These are phyloP conservation scores for Zeugodacus cucurbitae DNA, from an alignment of 1,140 invertebrate species.

Conservation along the genomic window DNA sequence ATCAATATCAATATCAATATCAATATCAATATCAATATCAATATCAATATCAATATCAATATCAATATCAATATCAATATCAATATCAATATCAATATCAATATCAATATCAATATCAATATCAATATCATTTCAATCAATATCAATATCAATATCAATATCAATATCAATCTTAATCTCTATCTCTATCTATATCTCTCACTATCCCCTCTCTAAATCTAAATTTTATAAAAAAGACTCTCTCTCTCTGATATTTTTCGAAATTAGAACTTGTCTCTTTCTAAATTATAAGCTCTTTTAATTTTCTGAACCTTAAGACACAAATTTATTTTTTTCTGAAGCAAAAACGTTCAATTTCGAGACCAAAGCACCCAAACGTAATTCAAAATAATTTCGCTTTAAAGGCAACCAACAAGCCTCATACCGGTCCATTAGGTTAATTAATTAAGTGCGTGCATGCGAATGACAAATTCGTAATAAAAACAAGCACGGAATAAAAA, in stretches of 20 bases:
- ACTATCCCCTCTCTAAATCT: background rate
- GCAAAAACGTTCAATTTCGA: background rate
- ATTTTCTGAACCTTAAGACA: background rate
- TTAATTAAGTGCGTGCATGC: background rate
- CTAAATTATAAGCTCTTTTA: background rate
- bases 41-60: too few species aligned
- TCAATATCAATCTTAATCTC: background rate
- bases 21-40: too few species aligned
- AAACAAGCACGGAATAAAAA: background rate
- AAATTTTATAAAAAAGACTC: background rate
- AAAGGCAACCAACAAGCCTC: background rate
- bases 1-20: background rate
- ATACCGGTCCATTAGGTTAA: constrained; percentile 7
- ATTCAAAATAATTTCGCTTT: background rate
- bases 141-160: background rate
- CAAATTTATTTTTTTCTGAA: too few species aligned
- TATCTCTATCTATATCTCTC: background rate
- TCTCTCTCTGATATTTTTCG: background rate
- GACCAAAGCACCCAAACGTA: background rate
- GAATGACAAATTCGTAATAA: background rate
- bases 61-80: too few species aligned
- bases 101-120: too few species aligned
- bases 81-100: too few species aligned
- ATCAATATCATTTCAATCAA: too few species aligned
- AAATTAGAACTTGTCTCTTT: background rate